A percentile compares a stretch with the other conserved stretches of the same genome.
These are phyloP conservation scores for Pyrgus malvae DNA, from an alignment of 2,888 invertebrate genomes.

Conservation along the genomic window DNA sequence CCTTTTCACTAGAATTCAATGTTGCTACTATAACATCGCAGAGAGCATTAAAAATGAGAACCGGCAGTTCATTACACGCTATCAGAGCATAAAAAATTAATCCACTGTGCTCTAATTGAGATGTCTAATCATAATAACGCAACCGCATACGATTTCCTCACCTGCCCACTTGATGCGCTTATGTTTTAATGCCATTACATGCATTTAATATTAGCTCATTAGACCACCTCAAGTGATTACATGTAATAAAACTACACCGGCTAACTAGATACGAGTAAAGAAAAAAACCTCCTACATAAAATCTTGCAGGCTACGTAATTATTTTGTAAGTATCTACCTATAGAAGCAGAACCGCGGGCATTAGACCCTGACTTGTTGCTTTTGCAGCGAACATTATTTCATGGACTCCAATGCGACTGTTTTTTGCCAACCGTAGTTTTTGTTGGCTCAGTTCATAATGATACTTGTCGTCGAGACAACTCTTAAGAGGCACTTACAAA, in stretches of 20 bases:
- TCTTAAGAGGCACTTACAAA: conserved; percentile 13
- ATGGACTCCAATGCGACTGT: conserved; percentile 31
- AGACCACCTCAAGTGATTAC: conserved; percentile 1
- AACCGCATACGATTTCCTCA: not conserved
- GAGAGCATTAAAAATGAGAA: no score
- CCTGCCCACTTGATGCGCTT: not conserved
- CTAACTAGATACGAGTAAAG: not conserved
- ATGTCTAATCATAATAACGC: not conserved
- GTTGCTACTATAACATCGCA: no score
- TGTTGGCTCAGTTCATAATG: conserved; percentile 43
- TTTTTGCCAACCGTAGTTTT: conserved; percentile 45
- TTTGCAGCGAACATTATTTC: conserved; percentile 34
- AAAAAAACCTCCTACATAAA: conserved; percentile 18
- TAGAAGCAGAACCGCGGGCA: conserved; percentile 11
- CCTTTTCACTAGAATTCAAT: no score
- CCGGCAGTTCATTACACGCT: no score
- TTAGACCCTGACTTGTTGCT: conserved; percentile 31
- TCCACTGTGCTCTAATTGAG: not conserved
- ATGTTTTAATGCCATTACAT: not conserved
- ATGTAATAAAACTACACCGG: conserved; percentile 5
- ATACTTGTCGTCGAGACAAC: conserved; percentile 33
- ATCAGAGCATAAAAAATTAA: no score
- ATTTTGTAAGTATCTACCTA: conserved; percentile 11
- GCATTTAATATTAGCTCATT: conserved; percentile 5
- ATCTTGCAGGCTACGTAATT: conserved; percentile 22